These are phyloP conservation scores for Pleuronectes platessa DNA, from an alignment of 2,113 vertebrate species.

Conservation along the genomic window DNA sequence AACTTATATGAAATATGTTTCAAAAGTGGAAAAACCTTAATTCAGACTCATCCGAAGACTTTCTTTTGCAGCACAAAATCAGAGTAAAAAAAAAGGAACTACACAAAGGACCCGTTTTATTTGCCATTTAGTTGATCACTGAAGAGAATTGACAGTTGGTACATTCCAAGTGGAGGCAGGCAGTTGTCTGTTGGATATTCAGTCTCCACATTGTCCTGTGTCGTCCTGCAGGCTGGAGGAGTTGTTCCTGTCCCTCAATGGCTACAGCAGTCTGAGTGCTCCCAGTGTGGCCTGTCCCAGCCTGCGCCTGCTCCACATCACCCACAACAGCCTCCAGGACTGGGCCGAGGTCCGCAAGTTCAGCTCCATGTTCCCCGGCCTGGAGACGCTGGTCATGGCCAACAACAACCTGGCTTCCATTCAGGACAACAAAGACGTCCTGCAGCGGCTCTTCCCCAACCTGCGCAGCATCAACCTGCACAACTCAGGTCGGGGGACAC, in stretches of 20 bases:
- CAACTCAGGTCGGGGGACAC: conserved; percentile 89
- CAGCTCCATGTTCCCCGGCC: conserved; percentile 92
- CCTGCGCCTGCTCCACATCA: conserved; percentile 96
- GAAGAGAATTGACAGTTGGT: neutral
- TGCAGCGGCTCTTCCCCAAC: conserved; percentile 91
- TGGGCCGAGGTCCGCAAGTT: conserved; percentile 96
- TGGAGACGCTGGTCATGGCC: conserved; percentile 94
- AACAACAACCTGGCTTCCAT: conserved; percentile 94
- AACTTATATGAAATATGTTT: too few relatives aligned
- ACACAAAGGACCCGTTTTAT: too few relatives aligned
- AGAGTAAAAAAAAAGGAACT: too few relatives aligned
- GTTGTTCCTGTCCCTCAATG: conserved; percentile 99
- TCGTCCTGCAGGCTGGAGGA: conserved; percentile 90
- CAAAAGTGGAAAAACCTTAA: too few relatives aligned
- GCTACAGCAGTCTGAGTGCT: conserved; percentile 92
- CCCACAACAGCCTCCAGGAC: conserved; percentile 95
- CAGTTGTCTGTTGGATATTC: neutral
- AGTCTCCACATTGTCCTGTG: neutral
- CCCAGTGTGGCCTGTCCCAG: conserved; percentile 89
- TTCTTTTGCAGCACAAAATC: too few relatives aligned
- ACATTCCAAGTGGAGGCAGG: neutral
- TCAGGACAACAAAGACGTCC: conserved; percentile 87
- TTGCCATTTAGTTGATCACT: too few relatives aligned
- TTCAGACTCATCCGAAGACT: too few relatives aligned
- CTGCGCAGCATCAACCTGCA: conserved; percentile 95